Base-by-base conservation (phyloP, 2,888 invertebrate genomes). In the Erynnis tages region DNA sequence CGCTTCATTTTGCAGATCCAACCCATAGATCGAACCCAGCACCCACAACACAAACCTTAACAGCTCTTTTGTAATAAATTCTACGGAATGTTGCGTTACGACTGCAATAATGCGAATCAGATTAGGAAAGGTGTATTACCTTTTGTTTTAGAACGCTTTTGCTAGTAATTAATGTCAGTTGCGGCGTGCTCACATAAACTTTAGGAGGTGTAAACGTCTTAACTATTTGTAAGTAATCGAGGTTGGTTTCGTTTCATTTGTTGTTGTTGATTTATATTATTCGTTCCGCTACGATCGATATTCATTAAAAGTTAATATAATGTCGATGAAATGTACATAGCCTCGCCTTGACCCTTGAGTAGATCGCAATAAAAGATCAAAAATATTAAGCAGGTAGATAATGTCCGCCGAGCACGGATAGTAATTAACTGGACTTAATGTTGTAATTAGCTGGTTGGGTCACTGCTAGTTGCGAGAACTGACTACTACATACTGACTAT, bases 61-160 rank as follows among this genome's bases (percentile, higher is more conserved):
- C 82, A 79, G 78, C 79, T 78, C 73, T 78, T 78, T 81, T 76
- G 83, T 76, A 86, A 85, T 86, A 87, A 87, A 87, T 86, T 79
- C 70, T 59, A 59, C 59, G 63, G 79, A 80, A 79, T 76, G 78
- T 73, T 81, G 75, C 78, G 76, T 81, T 83, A 73, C 72, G 69
- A 76, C 72, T 76, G 77, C 79, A 80, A 84, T 83, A 85, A 81
- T 79, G 79, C 66, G 66, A 76, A 87, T 86, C 84, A 80, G 87
- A 87, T 87, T 82, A 78, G 77, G 65, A 65, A 69, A 73, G 66
- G 69, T 71, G 68, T 75, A 80, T 77, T 83, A 70, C 78, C 76
- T 79, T 77, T 77, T 76, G 79, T 78, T 79, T 73, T 70, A 65
- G 66, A 66, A 66, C 67, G 43, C 50, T 68, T 72, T 72, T 62